phyloP scores from a whole-genome alignment of 1,140 invertebrate genomes.

The Drosophila sucinea region DNA sequence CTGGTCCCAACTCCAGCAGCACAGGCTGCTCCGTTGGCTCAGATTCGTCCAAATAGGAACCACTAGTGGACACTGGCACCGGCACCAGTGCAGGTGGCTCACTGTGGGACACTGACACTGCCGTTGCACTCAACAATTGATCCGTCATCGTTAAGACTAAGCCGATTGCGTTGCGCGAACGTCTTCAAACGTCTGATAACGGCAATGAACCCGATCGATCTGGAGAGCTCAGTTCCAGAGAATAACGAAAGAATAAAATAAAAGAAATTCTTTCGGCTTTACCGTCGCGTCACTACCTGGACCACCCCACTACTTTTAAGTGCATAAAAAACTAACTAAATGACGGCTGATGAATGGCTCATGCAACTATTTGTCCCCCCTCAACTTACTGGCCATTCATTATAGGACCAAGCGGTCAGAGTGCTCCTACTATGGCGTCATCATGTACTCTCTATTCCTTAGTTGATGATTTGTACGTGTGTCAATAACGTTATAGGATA shows the following conservation, averaged over 20 bases:
- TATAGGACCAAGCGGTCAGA: constrained; percentile 35
- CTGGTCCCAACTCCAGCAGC: constrained; percentile 65
- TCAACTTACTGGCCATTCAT: constrained; percentile 52
- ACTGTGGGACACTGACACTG: constrained; percentile 34
- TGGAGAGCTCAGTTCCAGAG: constrained; percentile 20
- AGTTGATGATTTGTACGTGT: constrained; percentile 64
- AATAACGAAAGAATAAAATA: not conserved
- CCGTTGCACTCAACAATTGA: constrained; percentile 64
- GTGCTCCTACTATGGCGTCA: constrained; percentile 26
- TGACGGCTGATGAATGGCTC: constrained; percentile 45
- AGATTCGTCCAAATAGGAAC: constrained; percentile 47
- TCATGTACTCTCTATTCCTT: constrained; percentile 27
- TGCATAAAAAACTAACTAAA: constrained; percentile 37
- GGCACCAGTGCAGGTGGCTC: constrained; percentile 60
- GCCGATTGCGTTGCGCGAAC: constrained; percentile 23
- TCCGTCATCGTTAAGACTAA: constrained; percentile 75
- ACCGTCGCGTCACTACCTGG: constrained; percentile 6
- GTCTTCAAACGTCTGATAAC: constrained; percentile 37
- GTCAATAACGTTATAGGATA: constrained; percentile 47
- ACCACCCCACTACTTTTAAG: constrained; percentile 35
- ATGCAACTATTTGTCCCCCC: constrained; percentile 25
- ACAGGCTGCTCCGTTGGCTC: constrained; percentile 69
- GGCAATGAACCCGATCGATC: constrained; percentile 26
- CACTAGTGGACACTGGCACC: constrained; percentile 48
- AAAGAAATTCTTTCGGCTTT: constrained; percentile 29